Conservation (phyloP, 1,140 invertebrate genomes). For the Zaprionus inermis region DNA sequence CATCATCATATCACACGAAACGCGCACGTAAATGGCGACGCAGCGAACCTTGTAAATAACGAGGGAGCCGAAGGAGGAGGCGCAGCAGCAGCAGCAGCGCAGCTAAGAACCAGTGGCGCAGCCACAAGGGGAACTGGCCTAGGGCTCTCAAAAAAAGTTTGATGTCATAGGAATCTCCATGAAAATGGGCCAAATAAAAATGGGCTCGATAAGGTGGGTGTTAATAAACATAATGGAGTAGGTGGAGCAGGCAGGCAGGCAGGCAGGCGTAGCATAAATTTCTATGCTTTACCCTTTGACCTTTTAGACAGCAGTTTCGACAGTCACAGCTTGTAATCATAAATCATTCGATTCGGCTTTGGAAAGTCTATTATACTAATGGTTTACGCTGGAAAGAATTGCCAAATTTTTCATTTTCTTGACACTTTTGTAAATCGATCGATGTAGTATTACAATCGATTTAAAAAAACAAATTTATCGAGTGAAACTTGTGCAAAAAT, state of each 20-base stretch:
- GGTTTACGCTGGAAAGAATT: background rate
- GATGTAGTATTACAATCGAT: too few relatives aligned
- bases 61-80: background rate
- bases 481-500: too few relatives aligned
- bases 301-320: background rate
- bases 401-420: too few relatives aligned
- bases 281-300: background rate
- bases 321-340: background rate
- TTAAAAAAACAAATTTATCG: too few relatives aligned
- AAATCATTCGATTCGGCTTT: background rate
- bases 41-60: conserved; percentile 3
- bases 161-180: background rate
- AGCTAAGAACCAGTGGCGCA: background rate
- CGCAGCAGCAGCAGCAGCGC: background rate
- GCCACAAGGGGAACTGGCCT: background rate
- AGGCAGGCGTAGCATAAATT: background rate
- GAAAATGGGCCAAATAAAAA: too few relatives aligned
- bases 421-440: too few relatives aligned
- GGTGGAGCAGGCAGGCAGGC: background rate
- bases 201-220: background rate
- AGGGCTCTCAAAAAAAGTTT: background rate
- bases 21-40: background rate
- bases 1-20: conserved; percentile 5
- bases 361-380: background rate
- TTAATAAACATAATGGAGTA: background rate